These are phyloP conservation scores for Sialis fuliginosa DNA, from an alignment of 2,888 invertebrate species.

Conservation along the genomic window DNA sequence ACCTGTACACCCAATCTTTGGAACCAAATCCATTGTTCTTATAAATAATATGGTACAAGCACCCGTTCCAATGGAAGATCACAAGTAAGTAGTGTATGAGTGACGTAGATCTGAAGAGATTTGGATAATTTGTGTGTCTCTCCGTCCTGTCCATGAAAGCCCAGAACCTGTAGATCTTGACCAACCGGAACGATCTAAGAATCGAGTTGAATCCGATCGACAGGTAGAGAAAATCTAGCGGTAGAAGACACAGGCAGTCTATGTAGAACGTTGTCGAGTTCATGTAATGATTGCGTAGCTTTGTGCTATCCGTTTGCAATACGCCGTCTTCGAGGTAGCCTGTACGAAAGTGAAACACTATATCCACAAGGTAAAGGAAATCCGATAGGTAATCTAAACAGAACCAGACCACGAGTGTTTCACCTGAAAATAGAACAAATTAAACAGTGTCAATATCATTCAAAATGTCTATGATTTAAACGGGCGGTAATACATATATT, in stretches of 20 bases:
- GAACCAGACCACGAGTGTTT: conserved; percentile 88
- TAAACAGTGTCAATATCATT: too few relatives aligned
- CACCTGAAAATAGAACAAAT: conserved; percentile 32
- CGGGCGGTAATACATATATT: too few relatives aligned
- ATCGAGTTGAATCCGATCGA: conserved; percentile 96
- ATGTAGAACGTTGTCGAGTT: conserved; percentile 91
- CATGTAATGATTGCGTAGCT: conserved; percentile 92
- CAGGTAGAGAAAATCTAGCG: conserved; percentile 93
- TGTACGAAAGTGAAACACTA: conserved; percentile 92
- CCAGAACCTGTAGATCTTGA: conserved; percentile 97
- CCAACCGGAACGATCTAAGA: conserved; percentile 84
- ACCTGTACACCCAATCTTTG: conserved; percentile 65
- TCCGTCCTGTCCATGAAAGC: conserved; percentile 97
- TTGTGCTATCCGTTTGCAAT: conserved; percentile 85
- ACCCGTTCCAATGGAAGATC: conserved; percentile 99
- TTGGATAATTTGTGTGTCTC: conserved; percentile 96
- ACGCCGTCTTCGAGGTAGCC: conserved; percentile 97
- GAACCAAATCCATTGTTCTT: conserved; percentile 90
- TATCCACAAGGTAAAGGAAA: conserved; percentile 89
- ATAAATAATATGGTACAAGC: conserved; percentile 92
- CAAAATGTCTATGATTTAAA: too few relatives aligned
- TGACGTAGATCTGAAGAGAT: conserved; percentile 82
- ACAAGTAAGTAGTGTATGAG: conserved; percentile 91
- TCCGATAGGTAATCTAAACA: conserved; percentile 93
- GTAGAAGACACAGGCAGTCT: conserved; percentile 93